Evolutionary conservation across 23 tunicate species (phyloP), one percentile per base, ranked within the genome.

Genomic region (Styela clava): DNA sequence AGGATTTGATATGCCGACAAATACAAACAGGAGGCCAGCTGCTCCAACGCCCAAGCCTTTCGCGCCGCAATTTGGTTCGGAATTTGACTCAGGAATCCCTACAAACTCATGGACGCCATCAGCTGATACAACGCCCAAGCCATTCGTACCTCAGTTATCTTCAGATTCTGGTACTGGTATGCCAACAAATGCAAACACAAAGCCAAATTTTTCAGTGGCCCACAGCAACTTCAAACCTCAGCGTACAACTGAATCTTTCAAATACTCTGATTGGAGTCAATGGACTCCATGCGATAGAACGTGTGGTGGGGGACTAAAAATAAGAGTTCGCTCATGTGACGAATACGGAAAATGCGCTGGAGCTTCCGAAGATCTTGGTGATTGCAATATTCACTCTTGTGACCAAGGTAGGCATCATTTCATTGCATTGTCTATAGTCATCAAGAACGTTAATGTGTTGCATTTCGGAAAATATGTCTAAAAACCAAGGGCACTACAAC

Each of bases 331-430:
- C 12, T 37, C 52, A 25, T 74, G 80, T 74, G 2, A 19, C 3
- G 37, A 9, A 24, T 12, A 24, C 3, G 35, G 77, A n/a, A 24
- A 27, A 25, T 74, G 80, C 31, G 24, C 7, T 2, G 63, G 28
- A 5, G 21, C 63, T 18, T 3, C 63, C n/a, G 64, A 36, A 27
- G 64, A 74, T 23, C 16, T 51, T 3, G 32, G 35, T 9, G 63
- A 32, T n/a, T 74, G 80, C n/a, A 74, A 74, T 35, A 51, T 36
- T 2, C 64, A 74, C 3, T 26, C 80, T n/a, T 74, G 80, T 51
- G 26, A 76, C 71, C 16, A 12, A 29, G 71, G 71, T 67, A 67
- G 23, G 23, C 16, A 67, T 67, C 22, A 21, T 21, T 21, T 61
- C n/a, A 61, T 0, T 61, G 64, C 0, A 61, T 21, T 21, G n/a